Base-by-base conservation (phyloP, 2,888 invertebrate genomes). In the Elmis aenea region DNA sequence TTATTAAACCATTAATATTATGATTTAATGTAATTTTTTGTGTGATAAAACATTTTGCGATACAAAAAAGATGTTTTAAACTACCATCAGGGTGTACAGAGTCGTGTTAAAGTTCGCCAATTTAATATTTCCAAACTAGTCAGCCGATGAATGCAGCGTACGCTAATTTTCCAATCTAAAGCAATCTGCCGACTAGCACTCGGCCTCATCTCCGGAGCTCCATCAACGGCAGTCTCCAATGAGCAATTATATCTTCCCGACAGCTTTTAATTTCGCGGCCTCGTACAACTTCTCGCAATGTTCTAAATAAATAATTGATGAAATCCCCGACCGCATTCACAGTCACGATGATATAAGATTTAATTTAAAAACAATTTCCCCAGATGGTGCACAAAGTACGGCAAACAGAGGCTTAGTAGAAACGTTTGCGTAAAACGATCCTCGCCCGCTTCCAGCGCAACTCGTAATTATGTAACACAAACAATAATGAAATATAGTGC, bases 301-400 rank as follows among this genome's bases (percentile, higher is more conserved):
- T 55, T 58, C 57, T 54, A 59, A 55, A 59, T 59, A 59, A 57
- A 59, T 61, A 60, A 60, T 60, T 60, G 58, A 59, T 55, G 56
- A 54, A 55, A 58, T 54, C 56, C 51, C 55, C 38, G 42, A 54
- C 53, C 51, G 58, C 56, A 54, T 52, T 57, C 51, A 52, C 46
- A 52, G 54, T 49, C 50, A 49, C 51, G 55, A 56, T 53, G 58
- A 57, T 52, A 50, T 52, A 52, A 57, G 54, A 59, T 58, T 59
- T 57, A 58, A 58, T 59, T 58, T 57, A 56, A 59, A 59, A 59
- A 58, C 54, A 57, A 59, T 58, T 56, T 58, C 50, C 51, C 54
- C 55, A 57, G 58, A 55, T 55, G 56, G 55, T 46, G 51, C 45
- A 30, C 44, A 35, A 44, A 38, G 38, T 46, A 33, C 38, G 44